Evolutionary conservation across 2,113 vertebrate genomes (phyloP).

Genomic region (Panthera uncia): DNA sequence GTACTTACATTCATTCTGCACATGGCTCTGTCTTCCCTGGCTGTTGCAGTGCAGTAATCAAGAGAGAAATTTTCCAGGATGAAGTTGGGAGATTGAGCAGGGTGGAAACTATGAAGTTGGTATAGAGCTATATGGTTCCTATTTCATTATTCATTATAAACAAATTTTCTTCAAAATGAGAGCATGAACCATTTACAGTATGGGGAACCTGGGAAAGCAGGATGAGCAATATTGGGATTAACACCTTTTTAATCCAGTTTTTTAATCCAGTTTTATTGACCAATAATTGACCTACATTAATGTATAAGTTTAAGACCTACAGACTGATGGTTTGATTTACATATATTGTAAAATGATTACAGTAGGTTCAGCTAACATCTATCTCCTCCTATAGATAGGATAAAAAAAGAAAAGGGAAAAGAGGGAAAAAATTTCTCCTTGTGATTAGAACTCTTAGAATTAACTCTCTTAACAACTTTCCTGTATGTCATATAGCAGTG

Average conservation of each 20-base stretch:
- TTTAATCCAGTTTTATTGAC: background rate
- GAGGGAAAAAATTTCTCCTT: background rate
- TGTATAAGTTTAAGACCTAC: background rate
- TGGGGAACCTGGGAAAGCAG: background rate
- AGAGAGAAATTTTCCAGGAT: background rate
- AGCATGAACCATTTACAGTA: background rate
- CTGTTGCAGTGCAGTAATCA: background rate
- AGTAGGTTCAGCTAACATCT: background rate
- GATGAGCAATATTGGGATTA: background rate
- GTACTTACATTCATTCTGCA: background rate
- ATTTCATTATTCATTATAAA: background rate
- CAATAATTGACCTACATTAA: background rate
- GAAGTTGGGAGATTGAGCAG: background rate
- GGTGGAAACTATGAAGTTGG: background rate
- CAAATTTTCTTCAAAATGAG: constrained; percentile 4
- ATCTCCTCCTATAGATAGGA: background rate
- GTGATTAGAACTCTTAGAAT: background rate
- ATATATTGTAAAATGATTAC: background rate
- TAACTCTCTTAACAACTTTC: background rate
- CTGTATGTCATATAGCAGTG: background rate
- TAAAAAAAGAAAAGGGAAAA: background rate
- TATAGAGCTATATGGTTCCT: background rate
- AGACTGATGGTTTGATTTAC: background rate
- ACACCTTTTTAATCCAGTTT: background rate
- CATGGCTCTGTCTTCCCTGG: background rate